Base-by-base conservation (phyloP, 1,140 invertebrate genomes). In the Zaprionus taronus region DNA sequence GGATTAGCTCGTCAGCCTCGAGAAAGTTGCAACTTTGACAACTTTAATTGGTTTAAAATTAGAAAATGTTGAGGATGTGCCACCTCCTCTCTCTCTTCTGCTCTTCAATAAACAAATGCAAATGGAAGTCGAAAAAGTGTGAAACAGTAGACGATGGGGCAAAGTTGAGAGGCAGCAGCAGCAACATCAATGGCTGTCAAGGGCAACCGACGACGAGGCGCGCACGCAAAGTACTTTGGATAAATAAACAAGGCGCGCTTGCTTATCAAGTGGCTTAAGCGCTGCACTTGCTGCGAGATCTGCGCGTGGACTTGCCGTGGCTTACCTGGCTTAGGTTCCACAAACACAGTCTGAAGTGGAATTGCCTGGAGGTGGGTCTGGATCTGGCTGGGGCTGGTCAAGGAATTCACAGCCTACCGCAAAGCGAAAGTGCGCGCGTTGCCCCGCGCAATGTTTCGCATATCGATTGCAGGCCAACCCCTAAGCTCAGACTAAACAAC, bases 21-120 rank as follows among this genome's bases (percentile, higher is more conserved):
- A 26, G 36, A 68, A 80, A 81, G 57, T 69, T 72, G 74, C 73
- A 84, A 84, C 74, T 89, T 89, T 84, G 74, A 79, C 79, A 84
- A 89, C 85, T 89, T 89, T 84, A 89, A 89, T 89, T 84, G 78
- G 78, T 84, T 89, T 89, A 84, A 89, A 89, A 89, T 89, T 89
- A 84, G 66, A 89, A 79, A 76, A 75, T 76, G 55, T 60, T 51
- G 44, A 58, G 49, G 55, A 34, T 67, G 63, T 55, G 1, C 22
- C 47, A 26, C 51, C 41, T 20, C 49, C n/a, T 5, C 14, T 3
- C 41, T 6, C 15, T 17, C 41, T 44, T 2, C n/a, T 4, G 6
- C 47, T 24, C 20, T 7, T 51, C 80, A 31, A 75, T 78, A 86
- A 87, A 69, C 67, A 83, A 87, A 87, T 80, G 73, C 58, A 80